Base-by-base conservation (phyloP, 2,113 vertebrate species). In the Sigmodon hispidus region DNA sequence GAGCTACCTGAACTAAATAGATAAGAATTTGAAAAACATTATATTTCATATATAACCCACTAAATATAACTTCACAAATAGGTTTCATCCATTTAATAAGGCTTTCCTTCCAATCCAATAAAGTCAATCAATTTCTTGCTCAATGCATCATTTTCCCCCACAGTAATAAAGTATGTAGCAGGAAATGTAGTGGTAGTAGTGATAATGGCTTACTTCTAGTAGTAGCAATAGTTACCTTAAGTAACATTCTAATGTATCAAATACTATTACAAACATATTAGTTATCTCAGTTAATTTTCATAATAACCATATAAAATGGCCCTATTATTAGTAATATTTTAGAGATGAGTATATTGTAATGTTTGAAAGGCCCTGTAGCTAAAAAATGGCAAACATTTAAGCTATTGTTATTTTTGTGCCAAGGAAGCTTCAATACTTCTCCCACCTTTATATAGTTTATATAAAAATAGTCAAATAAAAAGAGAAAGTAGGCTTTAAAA, bases 311-410 rank as follows among this genome's bases (percentile, higher is more conserved):
- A 17, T 50, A 40, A n/a, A 80, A 21, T 57, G 11, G 0, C 34
- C 57, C 2, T 95, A n/a, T 52, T n/a, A 65, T 36, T 75, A 70
- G 63, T 93, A 9, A 2, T 69, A 63, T 57, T 87, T 90, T 89
- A 85, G 21, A 89, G 10, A 77, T 79, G 24, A 95, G 87, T 29
- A 83, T 94, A 87, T 59, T 19, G 4, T 79, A 3, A 91, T 36
- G 2, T 52, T 88, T 63, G 57, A 24, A 90, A 36, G 9, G 0
- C 72, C 72, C 57, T 24, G 21, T 31, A 90, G 81, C n/a, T 81
- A 92, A 48, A 84, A 95, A 92, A 63, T 61, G 21, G 29, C 48
- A 65, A 91, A 89, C 19, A 43, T 87, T 90, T 19, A 95, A 40
- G 36, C 31, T 67, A 73, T 7, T 24, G 11, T 57, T 76, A 7